These are phyloP conservation scores for Paedocypris micromegethes DNA, from an alignment of 2,797 vertebrate genomes.

Conservation along the genomic window DNA sequence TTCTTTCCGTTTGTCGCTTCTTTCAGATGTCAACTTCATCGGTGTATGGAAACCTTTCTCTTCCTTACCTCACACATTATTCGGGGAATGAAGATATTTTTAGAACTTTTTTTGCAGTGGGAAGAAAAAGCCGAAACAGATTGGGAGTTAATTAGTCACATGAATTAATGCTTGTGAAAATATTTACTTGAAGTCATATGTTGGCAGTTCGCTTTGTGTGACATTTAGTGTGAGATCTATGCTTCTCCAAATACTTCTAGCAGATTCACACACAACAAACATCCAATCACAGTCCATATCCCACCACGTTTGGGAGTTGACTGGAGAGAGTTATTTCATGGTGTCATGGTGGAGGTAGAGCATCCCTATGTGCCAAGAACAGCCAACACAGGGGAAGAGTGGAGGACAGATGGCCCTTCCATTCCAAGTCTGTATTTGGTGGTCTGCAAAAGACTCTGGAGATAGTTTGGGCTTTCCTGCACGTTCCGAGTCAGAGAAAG, in stretches of 20 bases:
- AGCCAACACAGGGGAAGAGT: constrained; percentile 55
- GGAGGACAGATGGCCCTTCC: constrained; percentile 65
- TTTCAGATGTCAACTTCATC: constrained; percentile 48
- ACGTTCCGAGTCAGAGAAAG: constrained; percentile 56
- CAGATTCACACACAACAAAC: constrained; percentile 47
- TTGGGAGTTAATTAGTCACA: constrained; percentile 52
- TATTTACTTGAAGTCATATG: constrained; percentile 52
- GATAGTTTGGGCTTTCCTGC: constrained; percentile 45
- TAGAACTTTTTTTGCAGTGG: constrained; percentile 24
- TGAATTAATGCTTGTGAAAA: constrained; percentile 49
- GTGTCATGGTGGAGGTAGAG: constrained; percentile 48
- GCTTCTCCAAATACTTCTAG: constrained; percentile 47
- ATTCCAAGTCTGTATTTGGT: constrained; percentile 60
- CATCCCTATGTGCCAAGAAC: constrained; percentile 60
- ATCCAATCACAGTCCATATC: constrained; percentile 44
- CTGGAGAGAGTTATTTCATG: constrained; percentile 58
- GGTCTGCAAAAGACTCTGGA: constrained; percentile 50
- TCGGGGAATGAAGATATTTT: constrained; percentile 22
- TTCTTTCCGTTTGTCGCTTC: constrained; percentile 34
- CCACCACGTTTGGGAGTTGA: constrained; percentile 53
- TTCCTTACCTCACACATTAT: constrained; percentile 46
- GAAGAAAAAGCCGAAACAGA: constrained; percentile 47
- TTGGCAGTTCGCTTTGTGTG: constrained; percentile 50
- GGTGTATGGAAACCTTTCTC: constrained; percentile 14
- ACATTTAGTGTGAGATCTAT: constrained; percentile 47